Evolutionary conservation across 2,797 vertebrate genomes (phyloP).

Genomic region (Oreochromis grahami): DNA sequence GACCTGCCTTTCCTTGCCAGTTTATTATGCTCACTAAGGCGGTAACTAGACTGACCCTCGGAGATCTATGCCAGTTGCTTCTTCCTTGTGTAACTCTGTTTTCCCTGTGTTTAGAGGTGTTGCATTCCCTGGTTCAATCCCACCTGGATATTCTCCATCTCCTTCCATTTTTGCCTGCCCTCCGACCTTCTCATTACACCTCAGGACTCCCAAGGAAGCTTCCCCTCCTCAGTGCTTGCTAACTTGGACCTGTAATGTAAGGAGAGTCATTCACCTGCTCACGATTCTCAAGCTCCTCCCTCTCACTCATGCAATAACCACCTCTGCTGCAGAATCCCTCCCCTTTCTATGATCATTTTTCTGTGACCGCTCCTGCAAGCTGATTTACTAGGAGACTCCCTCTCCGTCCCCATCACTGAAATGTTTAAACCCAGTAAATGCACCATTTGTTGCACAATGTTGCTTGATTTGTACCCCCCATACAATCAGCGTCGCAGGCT

Average conservation of each 20-base stretch:
- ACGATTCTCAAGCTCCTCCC: neutral
- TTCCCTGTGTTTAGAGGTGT: neutral
- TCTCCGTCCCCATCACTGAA: neutral
- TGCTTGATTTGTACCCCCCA: rapidly evolving
- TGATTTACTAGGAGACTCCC: neutral
- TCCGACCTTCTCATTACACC: neutral
- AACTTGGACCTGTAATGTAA: neutral
- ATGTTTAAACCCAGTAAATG: neutral
- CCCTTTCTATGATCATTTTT: neutral
- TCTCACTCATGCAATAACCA: neutral
- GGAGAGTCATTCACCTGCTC: neutral
- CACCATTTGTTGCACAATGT: neutral
- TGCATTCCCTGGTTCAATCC: neutral
- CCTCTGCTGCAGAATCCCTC: neutral
- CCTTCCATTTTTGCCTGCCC: neutral
- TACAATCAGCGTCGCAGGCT: neutral
- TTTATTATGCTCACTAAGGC: neutral
- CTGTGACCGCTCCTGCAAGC: neutral
- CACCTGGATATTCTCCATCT: neutral
- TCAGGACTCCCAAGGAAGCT: neutral
- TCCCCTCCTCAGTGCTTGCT: neutral
- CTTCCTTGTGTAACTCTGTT: neutral
- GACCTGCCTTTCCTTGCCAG: rapidly evolving
- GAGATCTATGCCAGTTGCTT: rapidly evolving
- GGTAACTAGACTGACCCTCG: rapidly evolving